Percentiles rank a stretch among this genome's conserved stretches.
Conservation (phyloP, 2,888 invertebrate species). For the Bimastos eiseni region DNA sequence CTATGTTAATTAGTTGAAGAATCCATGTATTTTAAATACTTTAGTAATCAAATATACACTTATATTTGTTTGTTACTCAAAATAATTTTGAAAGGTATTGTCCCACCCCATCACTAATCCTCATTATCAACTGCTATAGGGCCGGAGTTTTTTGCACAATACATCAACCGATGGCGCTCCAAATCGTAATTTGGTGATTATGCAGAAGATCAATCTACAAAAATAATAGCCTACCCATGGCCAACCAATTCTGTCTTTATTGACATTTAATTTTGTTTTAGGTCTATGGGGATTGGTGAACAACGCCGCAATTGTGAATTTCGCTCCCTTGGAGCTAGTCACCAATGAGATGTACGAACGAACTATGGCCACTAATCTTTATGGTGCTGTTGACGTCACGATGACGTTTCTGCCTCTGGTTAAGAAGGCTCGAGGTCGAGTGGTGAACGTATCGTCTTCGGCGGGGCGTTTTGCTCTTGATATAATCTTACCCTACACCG, state of each 20-base stretch:
- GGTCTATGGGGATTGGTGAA: conserved; percentile 9
- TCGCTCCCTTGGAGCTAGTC: not conserved
- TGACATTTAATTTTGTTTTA: not conserved
- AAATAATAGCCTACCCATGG: not conserved
- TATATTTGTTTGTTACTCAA: too few species aligned
- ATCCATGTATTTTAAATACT: too few species aligned
- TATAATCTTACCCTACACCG: not conserved
- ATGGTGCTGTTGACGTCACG: not conserved
- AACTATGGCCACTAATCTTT: not conserved
- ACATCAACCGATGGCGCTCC: too few species aligned
- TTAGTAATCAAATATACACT: too few species aligned
- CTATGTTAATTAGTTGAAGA: too few species aligned
- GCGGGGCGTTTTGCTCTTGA: not conserved
- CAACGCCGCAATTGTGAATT: not conserved
- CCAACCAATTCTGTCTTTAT: not conserved
- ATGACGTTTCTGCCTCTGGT: conserved; percentile 16
- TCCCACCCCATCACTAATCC: too few species aligned
- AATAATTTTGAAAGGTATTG: too few species aligned
- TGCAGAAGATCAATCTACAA: not conserved
- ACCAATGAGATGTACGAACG: not conserved
- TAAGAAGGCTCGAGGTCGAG: not conserved
- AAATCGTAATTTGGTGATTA: too few species aligned
- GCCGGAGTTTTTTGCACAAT: too few species aligned
- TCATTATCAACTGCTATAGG: too few species aligned
- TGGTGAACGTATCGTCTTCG: not conserved